These are phyloP conservation scores for Hemitrygon akajei DNA, from an alignment of 2,797 vertebrate genomes.

Conservation along the genomic window DNA sequence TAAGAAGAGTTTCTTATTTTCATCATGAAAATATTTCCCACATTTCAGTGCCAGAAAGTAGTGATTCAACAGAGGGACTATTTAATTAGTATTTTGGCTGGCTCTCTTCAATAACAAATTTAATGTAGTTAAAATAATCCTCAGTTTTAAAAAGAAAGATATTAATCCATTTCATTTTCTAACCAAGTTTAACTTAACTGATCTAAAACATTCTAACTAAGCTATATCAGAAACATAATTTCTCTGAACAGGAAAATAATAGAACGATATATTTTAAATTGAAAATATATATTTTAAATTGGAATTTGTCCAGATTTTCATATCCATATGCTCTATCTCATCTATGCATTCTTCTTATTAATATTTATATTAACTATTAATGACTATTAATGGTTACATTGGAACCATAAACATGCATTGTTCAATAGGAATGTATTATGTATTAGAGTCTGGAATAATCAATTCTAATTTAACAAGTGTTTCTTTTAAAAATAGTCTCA, in stretches of 20 bases:
- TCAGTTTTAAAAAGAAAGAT: background rate
- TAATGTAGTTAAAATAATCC: background rate
- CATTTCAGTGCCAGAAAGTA: too few relatives aligned
- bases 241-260: background rate
- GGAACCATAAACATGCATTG: background rate
- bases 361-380: too few relatives aligned
- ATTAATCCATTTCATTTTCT: background rate
- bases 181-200: background rate
- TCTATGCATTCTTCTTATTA: background rate
- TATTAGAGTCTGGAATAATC: background rate
- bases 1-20: too few relatives aligned
- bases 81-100: too few relatives aligned
- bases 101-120: background rate
- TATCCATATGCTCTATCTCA: too few relatives aligned
- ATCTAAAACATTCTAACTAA: background rate
- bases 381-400: background rate
- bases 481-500: background rate
- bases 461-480: background rate
- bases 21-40: too few relatives aligned
- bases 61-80: too few relatives aligned
- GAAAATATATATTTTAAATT: background rate
- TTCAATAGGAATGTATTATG: background rate
- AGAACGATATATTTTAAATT: background rate
- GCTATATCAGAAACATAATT: background rate
- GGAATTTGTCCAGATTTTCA: background rate